Conservation (phyloP, 2,888 invertebrate genomes). For the Ornithoptera priamus region DNA sequence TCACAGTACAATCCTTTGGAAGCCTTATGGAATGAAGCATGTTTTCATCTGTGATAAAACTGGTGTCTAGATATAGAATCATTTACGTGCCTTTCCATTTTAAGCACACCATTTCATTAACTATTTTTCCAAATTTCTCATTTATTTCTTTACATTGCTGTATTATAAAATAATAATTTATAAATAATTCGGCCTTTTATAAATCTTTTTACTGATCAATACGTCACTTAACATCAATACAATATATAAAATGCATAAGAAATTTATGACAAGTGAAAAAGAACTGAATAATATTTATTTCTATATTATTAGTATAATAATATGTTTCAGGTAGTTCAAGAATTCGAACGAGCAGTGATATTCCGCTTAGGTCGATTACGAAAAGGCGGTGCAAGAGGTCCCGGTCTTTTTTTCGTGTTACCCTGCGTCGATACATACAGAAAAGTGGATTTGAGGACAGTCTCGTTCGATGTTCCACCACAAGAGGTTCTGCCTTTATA, state of each 20-base stretch:
- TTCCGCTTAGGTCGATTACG: slow-evolving; percentile 91
- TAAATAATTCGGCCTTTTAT: background rate
- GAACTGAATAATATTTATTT: background rate
- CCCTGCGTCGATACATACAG: slow-evolving; percentile 96
- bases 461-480: slow-evolving; percentile 97
- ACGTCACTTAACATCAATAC: too few relatives aligned
- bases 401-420: slow-evolving; percentile 95
- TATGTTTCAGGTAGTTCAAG: slow-evolving; percentile 85
- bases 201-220: too few relatives aligned
- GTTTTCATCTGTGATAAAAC: too few relatives aligned
- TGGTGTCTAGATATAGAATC: background rate
- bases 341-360: slow-evolving; percentile 93
- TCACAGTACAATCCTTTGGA: too few relatives aligned
- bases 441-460: slow-evolving; percentile 94
- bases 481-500: slow-evolving; percentile 85
- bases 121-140: background rate
- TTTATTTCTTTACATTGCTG: background rate
- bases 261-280: too few relatives aligned
- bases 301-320: background rate
- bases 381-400: slow-evolving; percentile 88
- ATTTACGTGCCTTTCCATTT: background rate
- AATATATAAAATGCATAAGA: too few relatives aligned
- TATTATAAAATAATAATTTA: background rate
- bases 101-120: background rate
- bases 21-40: too few relatives aligned